These are phyloP conservation scores for Crotalus horridus DNA, from an alignment of 2,113 vertebrate species.

Conservation along the genomic window DNA sequence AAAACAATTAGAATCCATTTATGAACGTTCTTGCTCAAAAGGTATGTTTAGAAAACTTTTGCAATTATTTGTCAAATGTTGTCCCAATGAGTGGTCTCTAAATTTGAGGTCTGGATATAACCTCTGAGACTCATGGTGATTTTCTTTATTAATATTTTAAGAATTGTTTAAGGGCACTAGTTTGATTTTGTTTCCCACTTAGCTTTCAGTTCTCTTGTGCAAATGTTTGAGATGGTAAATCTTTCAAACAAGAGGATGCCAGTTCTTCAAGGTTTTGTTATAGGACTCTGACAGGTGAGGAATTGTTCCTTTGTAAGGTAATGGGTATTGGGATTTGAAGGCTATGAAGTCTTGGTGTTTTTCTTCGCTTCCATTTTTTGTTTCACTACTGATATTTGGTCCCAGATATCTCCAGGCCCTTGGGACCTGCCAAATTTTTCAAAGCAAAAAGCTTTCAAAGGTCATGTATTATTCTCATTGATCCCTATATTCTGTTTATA, in stretches of 20 bases:
- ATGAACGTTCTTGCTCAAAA: not conserved
- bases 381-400: not conserved
- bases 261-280: constrained; percentile 3
- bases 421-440: not conserved
- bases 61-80: not conserved
- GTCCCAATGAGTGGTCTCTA: not conserved
- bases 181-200: not conserved
- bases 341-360: not conserved
- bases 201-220: not conserved
- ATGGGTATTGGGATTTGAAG: not conserved
- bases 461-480: not conserved
- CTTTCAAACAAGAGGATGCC: fast-evolving
- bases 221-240: not conserved
- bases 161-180: constrained; percentile 32
- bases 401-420: not conserved
- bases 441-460: not conserved
- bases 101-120: constrained; percentile 8
- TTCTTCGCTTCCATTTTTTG: not conserved
- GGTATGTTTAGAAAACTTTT: not conserved
- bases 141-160: constrained; percentile 55
- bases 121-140: constrained; percentile 35
- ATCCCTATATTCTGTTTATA: not conserved
- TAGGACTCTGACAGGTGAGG: not conserved
- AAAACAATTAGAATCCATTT: not conserved
- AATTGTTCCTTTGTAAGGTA: not conserved